These are phyloP conservation scores for Erynnis tages DNA, from an alignment of 2,888 invertebrate genomes.

Conservation along the genomic window DNA sequence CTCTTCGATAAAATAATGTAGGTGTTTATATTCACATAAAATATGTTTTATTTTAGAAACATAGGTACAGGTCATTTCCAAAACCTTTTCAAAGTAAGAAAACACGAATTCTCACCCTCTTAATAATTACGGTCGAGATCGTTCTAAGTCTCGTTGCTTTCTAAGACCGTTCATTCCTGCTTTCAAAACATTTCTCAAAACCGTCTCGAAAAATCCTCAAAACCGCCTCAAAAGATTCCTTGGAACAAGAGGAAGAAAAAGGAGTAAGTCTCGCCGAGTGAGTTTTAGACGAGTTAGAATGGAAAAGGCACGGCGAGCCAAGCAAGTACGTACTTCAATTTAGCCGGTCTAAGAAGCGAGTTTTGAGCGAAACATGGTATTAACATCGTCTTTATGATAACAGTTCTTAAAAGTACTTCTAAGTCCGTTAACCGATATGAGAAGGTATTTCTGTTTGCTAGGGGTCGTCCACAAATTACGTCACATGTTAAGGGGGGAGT, in stretches of 20 bases:
- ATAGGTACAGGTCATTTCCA: too few relatives aligned
- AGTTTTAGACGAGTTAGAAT: not conserved
- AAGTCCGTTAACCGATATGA: too few relatives aligned
- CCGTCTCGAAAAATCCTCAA: constrained; percentile 11
- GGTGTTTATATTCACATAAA: too few relatives aligned
- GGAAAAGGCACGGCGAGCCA: not conserved
- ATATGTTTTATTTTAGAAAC: too few relatives aligned
- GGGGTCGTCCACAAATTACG: too few relatives aligned
- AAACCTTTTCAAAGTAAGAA: too few relatives aligned
- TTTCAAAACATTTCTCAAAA: constrained; percentile 13
- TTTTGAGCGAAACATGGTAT: not conserved
- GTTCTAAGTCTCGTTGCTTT: constrained; percentile 20
- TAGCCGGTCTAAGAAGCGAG: constrained; percentile 1
- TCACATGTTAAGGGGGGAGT: too few relatives aligned
- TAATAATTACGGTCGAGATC: constrained; percentile 20
- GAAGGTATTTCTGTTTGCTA: too few relatives aligned
- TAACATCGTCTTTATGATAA: not conserved
- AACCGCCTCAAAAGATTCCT: constrained; percentile 18
- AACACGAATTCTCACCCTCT: constrained; percentile 14
- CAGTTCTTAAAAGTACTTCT: too few relatives aligned
- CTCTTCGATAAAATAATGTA: too few relatives aligned
- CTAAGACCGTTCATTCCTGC: constrained; percentile 17
- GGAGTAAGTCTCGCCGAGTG: constrained; percentile 2
- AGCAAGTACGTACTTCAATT: constrained; percentile 12
- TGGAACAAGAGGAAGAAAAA: constrained; percentile 10